phyloP scores from a whole-genome alignment of 2,888 invertebrate species.

The Xanthorhoe designata region DNA sequence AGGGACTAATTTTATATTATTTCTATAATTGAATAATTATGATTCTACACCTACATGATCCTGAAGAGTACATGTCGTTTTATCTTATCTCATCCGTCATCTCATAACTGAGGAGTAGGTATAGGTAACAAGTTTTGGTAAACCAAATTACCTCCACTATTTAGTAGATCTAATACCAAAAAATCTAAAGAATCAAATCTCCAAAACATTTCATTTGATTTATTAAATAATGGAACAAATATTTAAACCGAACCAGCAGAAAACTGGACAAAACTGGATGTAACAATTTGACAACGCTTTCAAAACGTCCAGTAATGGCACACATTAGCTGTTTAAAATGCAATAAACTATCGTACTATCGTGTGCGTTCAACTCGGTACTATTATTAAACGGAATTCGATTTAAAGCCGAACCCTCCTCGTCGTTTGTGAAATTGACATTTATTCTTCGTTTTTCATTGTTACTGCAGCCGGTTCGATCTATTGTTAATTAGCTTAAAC shows the following conservation, averaged over 20 bases:
- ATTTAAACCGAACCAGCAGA: neutral
- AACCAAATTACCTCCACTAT: too few relatives aligned
- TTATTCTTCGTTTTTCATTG: conserved; percentile 86
- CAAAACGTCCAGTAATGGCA: conserved; percentile 16
- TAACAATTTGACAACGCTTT: neutral
- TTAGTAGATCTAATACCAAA: neutral
- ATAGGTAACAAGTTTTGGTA: too few relatives aligned
- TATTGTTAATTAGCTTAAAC: conserved; percentile 85
- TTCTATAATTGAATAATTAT: too few relatives aligned
- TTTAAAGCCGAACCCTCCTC: conserved; percentile 84
- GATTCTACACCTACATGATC: too few relatives aligned
- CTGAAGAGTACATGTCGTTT: too few relatives aligned
- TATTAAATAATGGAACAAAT: neutral
- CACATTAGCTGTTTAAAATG: conserved; percentile 60
- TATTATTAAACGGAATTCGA: conserved; percentile 85
- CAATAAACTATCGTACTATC: conserved; percentile 81
- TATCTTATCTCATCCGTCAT: too few relatives aligned
- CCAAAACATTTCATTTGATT: neutral
- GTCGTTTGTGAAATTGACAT: conserved; percentile 85
- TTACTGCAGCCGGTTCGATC: conserved; percentile 81
- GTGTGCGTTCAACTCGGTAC: conserved; percentile 84
- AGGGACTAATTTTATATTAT: too few relatives aligned
- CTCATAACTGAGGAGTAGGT: too few relatives aligned
- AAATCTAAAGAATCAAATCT: neutral
- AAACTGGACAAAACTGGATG: neutral